Evolutionary conservation across 2,113 vertebrate genomes (phyloP).

Genomic region (Entomyzon cyanotis): DNA sequence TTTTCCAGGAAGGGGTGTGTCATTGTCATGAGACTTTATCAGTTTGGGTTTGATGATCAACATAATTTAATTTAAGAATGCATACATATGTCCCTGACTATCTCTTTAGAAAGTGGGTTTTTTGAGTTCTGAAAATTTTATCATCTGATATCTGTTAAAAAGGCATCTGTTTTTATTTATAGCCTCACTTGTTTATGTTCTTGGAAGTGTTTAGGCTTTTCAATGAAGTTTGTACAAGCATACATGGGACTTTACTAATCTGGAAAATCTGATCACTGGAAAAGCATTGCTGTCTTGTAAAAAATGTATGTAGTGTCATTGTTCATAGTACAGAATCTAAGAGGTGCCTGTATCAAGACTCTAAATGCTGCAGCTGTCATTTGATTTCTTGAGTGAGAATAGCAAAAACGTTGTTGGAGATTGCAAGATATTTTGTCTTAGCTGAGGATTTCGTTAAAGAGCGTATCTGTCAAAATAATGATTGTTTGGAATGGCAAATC

Average conservation of each 20-base stretch:
- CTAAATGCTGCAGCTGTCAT: neutral
- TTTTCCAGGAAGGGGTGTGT: conserved; percentile 59
- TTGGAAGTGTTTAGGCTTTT: neutral
- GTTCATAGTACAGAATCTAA: neutral
- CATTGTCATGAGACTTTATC: conserved; percentile 25
- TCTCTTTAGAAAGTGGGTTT: neutral
- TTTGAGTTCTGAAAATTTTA: neutral
- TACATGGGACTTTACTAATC: neutral
- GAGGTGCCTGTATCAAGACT: neutral
- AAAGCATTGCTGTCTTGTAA: neutral
- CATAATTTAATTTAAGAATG: neutral
- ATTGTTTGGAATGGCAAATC: neutral
- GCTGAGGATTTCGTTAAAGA: neutral
- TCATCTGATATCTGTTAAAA: neutral
- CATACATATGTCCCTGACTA: neutral
- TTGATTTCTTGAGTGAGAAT: neutral
- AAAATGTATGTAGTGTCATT: neutral
- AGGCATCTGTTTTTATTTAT: neutral
- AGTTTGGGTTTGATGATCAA: neutral
- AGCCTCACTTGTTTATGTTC: neutral
- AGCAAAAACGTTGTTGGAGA: neutral
- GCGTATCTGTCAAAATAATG: neutral
- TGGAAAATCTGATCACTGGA: neutral
- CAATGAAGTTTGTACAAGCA: neutral
- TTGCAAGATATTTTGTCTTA: neutral